These are phyloP conservation scores for Ectropis crepuscularia DNA, from an alignment of 2,888 invertebrate genomes.

Conservation along the genomic window DNA sequence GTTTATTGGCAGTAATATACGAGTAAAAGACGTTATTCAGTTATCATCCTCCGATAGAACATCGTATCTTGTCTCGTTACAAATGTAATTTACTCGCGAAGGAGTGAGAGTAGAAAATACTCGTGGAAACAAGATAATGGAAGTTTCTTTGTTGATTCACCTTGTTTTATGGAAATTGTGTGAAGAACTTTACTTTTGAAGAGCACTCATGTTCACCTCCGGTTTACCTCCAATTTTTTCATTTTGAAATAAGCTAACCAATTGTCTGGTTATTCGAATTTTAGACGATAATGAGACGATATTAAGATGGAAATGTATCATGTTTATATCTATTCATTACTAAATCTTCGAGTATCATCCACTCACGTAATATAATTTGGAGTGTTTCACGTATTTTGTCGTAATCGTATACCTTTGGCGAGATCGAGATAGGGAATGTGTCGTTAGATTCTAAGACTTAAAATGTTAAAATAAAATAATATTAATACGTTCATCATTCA, in stretches of 20 bases:
- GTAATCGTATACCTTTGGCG: no score
- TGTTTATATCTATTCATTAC: no score
- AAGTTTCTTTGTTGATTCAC: conserved; percentile 55
- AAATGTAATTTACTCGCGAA: conserved; percentile 57
- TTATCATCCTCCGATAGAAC: conserved; percentile 48
- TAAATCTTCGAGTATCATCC: no score
- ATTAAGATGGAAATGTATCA: no score
- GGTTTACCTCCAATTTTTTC: conserved; percentile 24
- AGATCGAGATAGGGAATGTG: no score
- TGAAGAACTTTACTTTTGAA: conserved; percentile 45
- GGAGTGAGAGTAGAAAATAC: conserved; percentile 55
- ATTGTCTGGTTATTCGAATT: no score
- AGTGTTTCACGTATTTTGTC: no score
- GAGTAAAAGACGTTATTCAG: conserved; percentile 41
- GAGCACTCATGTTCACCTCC: conserved; percentile 39
- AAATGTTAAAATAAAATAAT: no score
- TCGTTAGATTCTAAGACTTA: no score
- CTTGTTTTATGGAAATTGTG: conserved; percentile 59
- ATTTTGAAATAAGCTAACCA: conserved; percentile 5
- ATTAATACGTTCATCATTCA: no score
- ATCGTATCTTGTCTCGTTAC: conserved; percentile 54
- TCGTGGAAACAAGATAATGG: conserved; percentile 63
- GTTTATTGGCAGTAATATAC: conserved; percentile 41
- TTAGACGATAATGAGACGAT: no score
- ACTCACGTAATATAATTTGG: no score